These are phyloP conservation scores for Bradypodion pumilum DNA, from an alignment of 2,797 vertebrate species.

Conservation along the genomic window DNA sequence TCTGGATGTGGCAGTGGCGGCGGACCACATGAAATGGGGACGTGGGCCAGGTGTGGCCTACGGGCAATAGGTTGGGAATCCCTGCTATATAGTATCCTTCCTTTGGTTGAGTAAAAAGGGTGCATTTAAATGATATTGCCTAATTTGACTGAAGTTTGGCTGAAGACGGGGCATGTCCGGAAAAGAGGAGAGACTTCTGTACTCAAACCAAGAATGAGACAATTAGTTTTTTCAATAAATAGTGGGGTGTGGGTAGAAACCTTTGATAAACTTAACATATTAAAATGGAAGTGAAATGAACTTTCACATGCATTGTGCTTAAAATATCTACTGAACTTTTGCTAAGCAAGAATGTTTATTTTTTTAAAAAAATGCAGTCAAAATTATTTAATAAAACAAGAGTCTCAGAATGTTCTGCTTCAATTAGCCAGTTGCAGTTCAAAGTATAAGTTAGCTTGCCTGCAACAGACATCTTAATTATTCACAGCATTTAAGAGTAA, in stretches of 20 bases:
- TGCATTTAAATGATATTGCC: background rate
- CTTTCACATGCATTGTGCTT: background rate
- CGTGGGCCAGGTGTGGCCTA: no score
- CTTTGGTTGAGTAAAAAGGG: background rate
- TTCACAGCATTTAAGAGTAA: slow-evolving; percentile 36
- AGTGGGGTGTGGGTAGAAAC: no score
- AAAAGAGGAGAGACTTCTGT: background rate
- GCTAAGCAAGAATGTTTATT: background rate
- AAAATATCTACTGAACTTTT: background rate
- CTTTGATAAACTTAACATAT: background rate
- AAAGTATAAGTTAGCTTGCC: slow-evolving; percentile 47
- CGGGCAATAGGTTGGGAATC: no score
- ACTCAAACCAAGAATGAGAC: background rate
- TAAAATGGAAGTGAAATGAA: background rate
- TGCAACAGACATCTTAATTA: slow-evolving; percentile 47
- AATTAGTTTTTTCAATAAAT: background rate
- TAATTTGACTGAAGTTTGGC: background rate
- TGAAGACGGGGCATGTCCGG: background rate
- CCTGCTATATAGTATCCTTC: no score
- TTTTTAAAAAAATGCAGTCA: slow-evolving; percentile 19
- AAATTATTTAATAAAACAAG: slow-evolving; percentile 40
- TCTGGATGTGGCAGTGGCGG: no score
- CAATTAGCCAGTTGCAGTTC: slow-evolving; percentile 35
- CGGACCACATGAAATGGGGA: no score
- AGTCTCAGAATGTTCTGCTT: slow-evolving; percentile 35